These are phyloP conservation scores for Lanius ludovicianus DNA, from an alignment of 2,113 vertebrate genomes.

Conservation along the genomic window DNA sequence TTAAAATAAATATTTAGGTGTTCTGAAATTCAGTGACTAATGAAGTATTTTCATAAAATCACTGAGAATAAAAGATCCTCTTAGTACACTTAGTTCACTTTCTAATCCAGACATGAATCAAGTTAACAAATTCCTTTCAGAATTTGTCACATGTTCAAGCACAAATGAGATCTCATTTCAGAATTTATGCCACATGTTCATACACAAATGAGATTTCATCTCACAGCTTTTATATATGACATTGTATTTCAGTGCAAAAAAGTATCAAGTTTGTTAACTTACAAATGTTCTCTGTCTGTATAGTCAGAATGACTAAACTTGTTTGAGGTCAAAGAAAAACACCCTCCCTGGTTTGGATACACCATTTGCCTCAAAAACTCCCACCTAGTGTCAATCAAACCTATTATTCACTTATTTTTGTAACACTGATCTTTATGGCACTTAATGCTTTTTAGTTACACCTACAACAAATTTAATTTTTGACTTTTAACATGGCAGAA, in stretches of 20 bases:
- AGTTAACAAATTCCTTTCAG: not conserved
- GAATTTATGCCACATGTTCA: not conserved
- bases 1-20: not conserved
- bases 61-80: not conserved
- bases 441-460: not conserved
- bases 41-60: not conserved
- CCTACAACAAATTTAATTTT: not conserved
- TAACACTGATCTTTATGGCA: not conserved
- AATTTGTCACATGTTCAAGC: not conserved
- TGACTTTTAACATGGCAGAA: not conserved
- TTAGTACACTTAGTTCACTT: not conserved
- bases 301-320: not conserved
- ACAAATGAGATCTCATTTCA: fast-evolving
- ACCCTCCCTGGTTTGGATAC: not conserved
- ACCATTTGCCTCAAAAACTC: not conserved
- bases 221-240: not conserved
- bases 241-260: not conserved
- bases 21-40: not conserved
- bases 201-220: fast-evolving
- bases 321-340: not conserved
- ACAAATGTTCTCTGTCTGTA: not conserved
- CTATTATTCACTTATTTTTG: not conserved
- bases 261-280: not conserved
- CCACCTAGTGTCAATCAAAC: not conserved
- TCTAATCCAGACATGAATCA: not conserved